Evolutionary conservation across 2,797 vertebrate species (phyloP).

Genomic region (Rhinophrynus dorsalis): DNA sequence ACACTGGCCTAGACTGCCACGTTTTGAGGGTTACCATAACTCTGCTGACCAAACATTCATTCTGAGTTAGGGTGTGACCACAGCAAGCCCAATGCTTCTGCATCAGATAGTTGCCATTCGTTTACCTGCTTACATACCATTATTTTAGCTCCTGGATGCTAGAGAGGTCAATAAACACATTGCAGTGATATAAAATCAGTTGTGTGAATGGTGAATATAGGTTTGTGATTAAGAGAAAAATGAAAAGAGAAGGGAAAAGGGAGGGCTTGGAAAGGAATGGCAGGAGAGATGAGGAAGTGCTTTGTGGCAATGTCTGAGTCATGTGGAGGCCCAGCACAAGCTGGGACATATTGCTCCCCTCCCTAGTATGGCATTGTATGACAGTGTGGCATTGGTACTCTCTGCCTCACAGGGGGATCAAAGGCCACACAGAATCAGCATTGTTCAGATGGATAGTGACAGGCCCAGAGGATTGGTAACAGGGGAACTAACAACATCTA

Average conservation of each 20-base stretch:
- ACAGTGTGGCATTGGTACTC: conserved; percentile 13
- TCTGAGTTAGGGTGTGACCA: too few species aligned
- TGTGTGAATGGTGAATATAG: conserved; percentile 8
- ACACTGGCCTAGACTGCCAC: too few species aligned
- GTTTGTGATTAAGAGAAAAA: conserved; percentile 16
- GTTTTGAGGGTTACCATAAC: too few species aligned
- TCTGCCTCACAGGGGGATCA: conserved; percentile 10
- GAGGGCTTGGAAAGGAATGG: conserved; percentile 22
- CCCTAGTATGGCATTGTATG: conserved; percentile 14
- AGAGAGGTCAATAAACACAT: too few species aligned
- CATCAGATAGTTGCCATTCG: too few species aligned
- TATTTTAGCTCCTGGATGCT: too few species aligned
- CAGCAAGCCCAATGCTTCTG: too few species aligned
- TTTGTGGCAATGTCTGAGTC: too few species aligned
- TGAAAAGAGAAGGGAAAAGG: not conserved
- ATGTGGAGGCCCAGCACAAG: not conserved
- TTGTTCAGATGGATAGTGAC: conserved; percentile 15
- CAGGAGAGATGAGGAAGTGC: not conserved
- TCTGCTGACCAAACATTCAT: too few species aligned
- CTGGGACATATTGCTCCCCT: not conserved
- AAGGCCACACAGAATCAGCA: not conserved
- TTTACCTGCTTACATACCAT: too few species aligned
- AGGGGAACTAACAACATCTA: not conserved
- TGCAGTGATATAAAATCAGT: too few species aligned
- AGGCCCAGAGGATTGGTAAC: not conserved